Evolutionary conservation across 2,888 invertebrate species (phyloP).

Genomic region (Agrochola lota): DNA sequence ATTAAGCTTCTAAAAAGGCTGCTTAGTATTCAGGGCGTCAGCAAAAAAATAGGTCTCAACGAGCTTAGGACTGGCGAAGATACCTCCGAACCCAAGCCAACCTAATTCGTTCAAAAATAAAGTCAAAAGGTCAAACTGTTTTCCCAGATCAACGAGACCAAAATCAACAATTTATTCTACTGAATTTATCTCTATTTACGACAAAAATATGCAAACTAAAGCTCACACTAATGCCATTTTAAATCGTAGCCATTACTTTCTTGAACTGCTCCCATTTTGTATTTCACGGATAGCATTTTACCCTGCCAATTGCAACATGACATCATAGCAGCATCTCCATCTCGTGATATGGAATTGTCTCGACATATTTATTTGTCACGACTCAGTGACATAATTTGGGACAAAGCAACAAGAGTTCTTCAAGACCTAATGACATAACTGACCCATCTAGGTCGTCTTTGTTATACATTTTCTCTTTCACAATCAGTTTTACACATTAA

Average conservation of each 20-base stretch:
- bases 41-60: constrained; percentile 18
- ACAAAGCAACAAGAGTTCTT: constrained; percentile 44
- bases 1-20: constrained; percentile 19
- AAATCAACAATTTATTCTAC: constrained; percentile 18
- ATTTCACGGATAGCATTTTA: constrained; percentile 15
- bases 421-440: constrained; percentile 47
- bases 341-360: constrained; percentile 17
- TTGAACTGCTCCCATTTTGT: constrained; percentile 3
- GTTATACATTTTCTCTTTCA: constrained; percentile 39
- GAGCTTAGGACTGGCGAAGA: constrained; percentile 12
- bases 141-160: constrained; percentile 6
- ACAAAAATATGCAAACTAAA: constrained; percentile 32
- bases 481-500: constrained; percentile 19
- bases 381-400: constrained; percentile 57
- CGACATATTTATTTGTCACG: constrained; percentile 45
- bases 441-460: constrained; percentile 41
- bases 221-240: constrained; percentile 17
- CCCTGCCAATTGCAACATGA: constrained; percentile 22
- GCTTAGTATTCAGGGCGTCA: constrained; percentile 31
- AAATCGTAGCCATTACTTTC: constrained; percentile 28
- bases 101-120: constrained; percentile 16
- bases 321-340: constrained; percentile 22
- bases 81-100: constrained; percentile 5
- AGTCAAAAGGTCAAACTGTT: constrained; percentile 35
- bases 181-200: constrained; percentile 19